Percentiles rank a stretch among this genome's conserved stretches.
phyloP scores from a whole-genome alignment of 2,888 invertebrate species.

The Hyles lineata region DNA sequence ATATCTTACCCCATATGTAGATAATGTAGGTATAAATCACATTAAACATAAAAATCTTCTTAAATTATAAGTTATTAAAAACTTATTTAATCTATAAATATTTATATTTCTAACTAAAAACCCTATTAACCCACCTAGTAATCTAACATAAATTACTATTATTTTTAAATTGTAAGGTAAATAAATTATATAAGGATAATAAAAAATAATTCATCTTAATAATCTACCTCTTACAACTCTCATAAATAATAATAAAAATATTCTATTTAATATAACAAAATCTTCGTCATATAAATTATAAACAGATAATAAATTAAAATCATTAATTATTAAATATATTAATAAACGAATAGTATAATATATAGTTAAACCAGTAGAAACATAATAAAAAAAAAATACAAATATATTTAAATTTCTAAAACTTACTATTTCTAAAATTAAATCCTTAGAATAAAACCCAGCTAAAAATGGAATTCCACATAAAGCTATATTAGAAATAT shows the following conservation, averaged over 20 bases:
- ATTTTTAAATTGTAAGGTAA: conserved; percentile 80
- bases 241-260: conserved; percentile 78
- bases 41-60: conserved; percentile 70
- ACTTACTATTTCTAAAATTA: conserved; percentile 85
- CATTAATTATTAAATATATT: conserved; percentile 81
- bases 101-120: conserved; percentile 74
- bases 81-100: conserved; percentile 72
- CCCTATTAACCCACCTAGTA: conserved; percentile 70
- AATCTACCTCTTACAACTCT: conserved; percentile 82
- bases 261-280: conserved; percentile 77
- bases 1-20: conserved; percentile 74
- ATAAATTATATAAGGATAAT: conserved; percentile 81
- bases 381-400: conserved; percentile 82
- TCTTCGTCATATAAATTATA: conserved; percentile 81
- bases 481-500: conserved; percentile 85
- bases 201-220: conserved; percentile 84
- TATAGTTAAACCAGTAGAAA: conserved; percentile 85
- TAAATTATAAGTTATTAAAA: conserved; percentile 64
- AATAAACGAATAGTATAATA: conserved; percentile 84
- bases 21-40: conserved; percentile 83
- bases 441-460: conserved; percentile 87
- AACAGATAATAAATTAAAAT: conserved; percentile 75
- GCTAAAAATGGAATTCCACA: conserved; percentile 87
- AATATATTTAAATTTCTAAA: conserved; percentile 82
- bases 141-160: conserved; percentile 80